A percentile compares a stretch with the other conserved stretches of the same genome.
Evolutionary conservation across 2,113 vertebrate species (phyloP).

Genomic region (Cynocephalus volans): DNA sequence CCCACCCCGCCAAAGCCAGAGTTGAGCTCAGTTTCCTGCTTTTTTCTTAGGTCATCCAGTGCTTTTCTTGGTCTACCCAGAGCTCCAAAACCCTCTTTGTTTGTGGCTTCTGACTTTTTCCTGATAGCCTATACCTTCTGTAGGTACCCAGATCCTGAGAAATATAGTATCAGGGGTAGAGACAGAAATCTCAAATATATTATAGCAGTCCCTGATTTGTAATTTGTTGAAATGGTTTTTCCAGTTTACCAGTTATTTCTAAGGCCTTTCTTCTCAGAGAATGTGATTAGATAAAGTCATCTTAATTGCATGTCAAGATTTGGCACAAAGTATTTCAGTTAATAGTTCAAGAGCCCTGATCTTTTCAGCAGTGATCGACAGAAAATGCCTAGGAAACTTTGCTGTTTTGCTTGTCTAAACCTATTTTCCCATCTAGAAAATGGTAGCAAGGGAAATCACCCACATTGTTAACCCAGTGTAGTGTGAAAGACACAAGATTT

Average conservation of each 20-base stretch:
- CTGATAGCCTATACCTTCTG: neutral
- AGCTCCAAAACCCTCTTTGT: neutral
- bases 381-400: constrained; percentile 48
- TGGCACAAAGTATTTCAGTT: neutral
- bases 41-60: constrained; percentile 23
- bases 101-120: neutral
- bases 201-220: neutral
- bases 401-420: neutral
- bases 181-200: neutral
- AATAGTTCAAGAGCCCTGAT: neutral
- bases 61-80: neutral
- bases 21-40: neutral
- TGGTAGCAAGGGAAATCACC: neutral
- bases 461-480: neutral
- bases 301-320: neutral
- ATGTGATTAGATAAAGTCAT: constrained; percentile 31
- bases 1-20: neutral
- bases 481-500: neutral
- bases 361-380: constrained; percentile 22
- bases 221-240: neutral
- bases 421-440: constrained; percentile 36
- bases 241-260: constrained; percentile 17
- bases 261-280: neutral
- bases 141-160: neutral
- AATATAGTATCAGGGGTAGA: neutral